Evolutionary conservation across 2,888 invertebrate genomes (phyloP).

Genomic region (Rhodophaea formosa): DNA sequence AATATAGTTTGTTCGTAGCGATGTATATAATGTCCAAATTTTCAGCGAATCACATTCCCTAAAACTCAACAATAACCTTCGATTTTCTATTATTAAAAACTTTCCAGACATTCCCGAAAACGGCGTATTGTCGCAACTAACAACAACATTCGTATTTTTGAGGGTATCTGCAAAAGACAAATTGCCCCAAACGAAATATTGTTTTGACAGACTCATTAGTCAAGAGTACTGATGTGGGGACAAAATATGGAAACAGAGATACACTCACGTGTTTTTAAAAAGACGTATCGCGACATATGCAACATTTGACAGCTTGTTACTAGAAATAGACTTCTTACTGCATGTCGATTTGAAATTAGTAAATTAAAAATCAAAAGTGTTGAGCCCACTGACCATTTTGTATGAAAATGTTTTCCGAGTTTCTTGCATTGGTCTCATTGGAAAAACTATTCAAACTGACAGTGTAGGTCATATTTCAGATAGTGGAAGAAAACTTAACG

Average conservation of each 20-base stretch:
- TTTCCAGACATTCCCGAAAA: conserved; percentile 12
- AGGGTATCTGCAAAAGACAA: conserved; percentile 27
- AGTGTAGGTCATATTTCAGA: too few relatives aligned
- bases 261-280: neutral
- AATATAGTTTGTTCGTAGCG: neutral
- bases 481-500: too few relatives aligned
- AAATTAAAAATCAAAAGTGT: too few relatives aligned
- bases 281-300: too few relatives aligned
- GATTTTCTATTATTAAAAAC: conserved; percentile 3
- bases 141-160: conserved; percentile 14
- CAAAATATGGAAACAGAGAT: neutral
- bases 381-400: too few relatives aligned
- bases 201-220: conserved; percentile 36
- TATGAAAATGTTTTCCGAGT: too few relatives aligned
- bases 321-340: too few relatives aligned
- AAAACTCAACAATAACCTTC: neutral
- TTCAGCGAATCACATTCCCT: neutral
- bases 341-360: too few relatives aligned
- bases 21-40: neutral
- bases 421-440: too few relatives aligned
- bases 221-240: conserved; percentile 19
- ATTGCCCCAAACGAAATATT: conserved; percentile 30
- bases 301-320: too few relatives aligned
- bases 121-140: conserved; percentile 1
- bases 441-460: too few relatives aligned